phyloP scores from a whole-genome alignment of 1,140 invertebrate genomes.

The Triops longicaudatus region DNA sequence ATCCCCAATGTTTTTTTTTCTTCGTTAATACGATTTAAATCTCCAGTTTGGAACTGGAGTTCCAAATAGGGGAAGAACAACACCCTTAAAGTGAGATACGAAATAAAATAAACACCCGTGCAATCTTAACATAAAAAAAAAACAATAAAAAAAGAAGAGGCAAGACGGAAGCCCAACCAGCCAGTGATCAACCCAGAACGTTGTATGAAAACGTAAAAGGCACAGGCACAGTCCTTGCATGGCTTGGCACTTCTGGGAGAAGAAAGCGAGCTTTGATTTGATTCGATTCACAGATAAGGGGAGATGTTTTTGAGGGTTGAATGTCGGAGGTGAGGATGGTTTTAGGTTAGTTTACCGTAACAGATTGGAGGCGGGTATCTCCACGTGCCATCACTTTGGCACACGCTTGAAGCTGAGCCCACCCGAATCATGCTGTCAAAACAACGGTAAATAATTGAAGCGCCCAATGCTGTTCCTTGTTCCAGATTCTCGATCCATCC shows the following conservation, averaged over 20 bases:
- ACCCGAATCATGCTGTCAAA: conserved; percentile 85
- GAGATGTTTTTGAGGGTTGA: too few species aligned
- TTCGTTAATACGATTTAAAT: neutral
- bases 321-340: neutral
- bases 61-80: neutral
- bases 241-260: neutral
- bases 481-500: conserved; percentile 92
- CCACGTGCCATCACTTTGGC: conserved; percentile 87
- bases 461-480: conserved; percentile 74
- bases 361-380: conserved; percentile 83
- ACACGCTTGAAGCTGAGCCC: conserved; percentile 79
- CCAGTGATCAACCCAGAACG: neutral
- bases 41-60: neutral
- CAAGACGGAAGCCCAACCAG: neutral
- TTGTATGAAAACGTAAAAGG: neutral
- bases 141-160: neutral
- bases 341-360: conserved; percentile 47
- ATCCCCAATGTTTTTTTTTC: neutral
- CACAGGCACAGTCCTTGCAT: neutral
- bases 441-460: conserved; percentile 88
- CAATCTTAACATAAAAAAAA: neutral
- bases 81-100: neutral
- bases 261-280: neutral
- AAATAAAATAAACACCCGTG: neutral
- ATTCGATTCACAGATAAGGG: neutral